Evolutionary conservation across 2,888 invertebrate species (phyloP).

Genomic region (Anarsia innoxiella): DNA sequence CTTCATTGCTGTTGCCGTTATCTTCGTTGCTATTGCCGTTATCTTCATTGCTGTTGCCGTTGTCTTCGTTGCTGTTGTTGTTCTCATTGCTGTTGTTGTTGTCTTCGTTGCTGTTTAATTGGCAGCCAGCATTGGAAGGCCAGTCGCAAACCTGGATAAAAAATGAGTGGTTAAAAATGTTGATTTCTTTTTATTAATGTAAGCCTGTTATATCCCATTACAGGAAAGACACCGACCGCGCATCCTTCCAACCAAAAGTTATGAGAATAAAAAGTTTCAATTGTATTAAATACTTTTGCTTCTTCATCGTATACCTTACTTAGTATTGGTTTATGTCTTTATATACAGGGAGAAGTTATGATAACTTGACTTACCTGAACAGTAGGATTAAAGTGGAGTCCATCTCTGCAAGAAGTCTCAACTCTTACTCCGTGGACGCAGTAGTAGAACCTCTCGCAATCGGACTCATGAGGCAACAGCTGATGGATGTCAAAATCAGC

Average conservation of each 20-base stretch:
- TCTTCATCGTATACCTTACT: too few species aligned
- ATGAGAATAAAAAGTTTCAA: too few species aligned
- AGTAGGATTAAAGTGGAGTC: constrained; percentile 34
- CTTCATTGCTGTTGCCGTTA: constrained; percentile 3
- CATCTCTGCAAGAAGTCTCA: constrained; percentile 33
- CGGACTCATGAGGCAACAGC: constrained; percentile 29
- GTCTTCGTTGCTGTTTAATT: constrained; percentile 10
- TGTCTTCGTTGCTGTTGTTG: constrained; percentile 11
- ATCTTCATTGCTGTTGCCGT: constrained; percentile 10
- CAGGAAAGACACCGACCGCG: too few species aligned
- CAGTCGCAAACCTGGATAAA: constrained; percentile 21
- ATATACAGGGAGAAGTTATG: too few species aligned
- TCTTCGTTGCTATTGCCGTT: background rate
- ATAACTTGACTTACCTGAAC: constrained; percentile 44
- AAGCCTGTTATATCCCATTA: too few species aligned
- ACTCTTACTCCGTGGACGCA: constrained; percentile 32
- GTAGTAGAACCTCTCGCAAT: constrained; percentile 34
- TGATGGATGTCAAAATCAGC: constrained; percentile 23
- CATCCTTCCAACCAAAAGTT: too few species aligned
- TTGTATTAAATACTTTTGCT: too few species aligned
- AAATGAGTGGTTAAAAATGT: too few species aligned
- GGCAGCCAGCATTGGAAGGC: constrained; percentile 24
- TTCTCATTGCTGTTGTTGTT: constrained; percentile 12
- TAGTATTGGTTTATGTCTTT: too few species aligned
- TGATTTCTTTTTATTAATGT: too few species aligned